A percentile compares a stretch with the other conserved stretches of the same genome.
Conservation (phyloP, 2,797 vertebrate species). For the Phylloscopus collybita region DNA sequence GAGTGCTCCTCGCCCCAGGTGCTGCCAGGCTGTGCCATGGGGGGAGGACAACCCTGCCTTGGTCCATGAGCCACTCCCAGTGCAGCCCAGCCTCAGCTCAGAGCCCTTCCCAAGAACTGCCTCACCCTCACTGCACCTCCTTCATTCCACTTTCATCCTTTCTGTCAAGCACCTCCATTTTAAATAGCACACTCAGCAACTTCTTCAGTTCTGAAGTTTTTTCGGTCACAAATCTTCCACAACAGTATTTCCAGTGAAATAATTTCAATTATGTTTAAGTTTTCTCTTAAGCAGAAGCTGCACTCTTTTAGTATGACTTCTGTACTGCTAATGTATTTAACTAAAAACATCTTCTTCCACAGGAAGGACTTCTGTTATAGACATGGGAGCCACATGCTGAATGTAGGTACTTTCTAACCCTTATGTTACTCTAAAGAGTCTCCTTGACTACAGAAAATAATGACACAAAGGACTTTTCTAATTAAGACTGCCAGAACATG, state of each 20-base stretch:
- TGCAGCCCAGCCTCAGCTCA: neutral
- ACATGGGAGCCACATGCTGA: neutral
- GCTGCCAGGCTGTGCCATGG: neutral
- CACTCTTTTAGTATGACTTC: neutral
- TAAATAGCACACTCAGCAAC: neutral
- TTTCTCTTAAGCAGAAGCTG: neutral
- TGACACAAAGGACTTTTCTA: neutral
- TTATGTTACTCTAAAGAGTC: neutral
- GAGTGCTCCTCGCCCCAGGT: neutral
- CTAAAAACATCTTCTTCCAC: neutral
- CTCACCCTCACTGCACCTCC: neutral
- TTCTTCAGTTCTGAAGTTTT: neutral
- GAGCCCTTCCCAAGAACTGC: neutral
- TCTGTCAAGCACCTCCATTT: too few species aligned
- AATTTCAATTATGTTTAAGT: neutral
- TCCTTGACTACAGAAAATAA: neutral
- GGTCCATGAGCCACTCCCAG: neutral
- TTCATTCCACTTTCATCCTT: neutral
- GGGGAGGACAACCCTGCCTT: neutral
- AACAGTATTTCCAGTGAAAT: neutral
- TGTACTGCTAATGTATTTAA: neutral
- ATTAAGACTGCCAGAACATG: neutral
- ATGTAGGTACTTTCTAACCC: neutral
- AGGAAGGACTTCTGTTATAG: neutral
- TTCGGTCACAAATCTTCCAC: neutral